A percentile compares a stretch with the other conserved stretches of the same genome.
Conservation (phyloP, 2,888 invertebrate species). For the Macroteleia sp. region DNA sequence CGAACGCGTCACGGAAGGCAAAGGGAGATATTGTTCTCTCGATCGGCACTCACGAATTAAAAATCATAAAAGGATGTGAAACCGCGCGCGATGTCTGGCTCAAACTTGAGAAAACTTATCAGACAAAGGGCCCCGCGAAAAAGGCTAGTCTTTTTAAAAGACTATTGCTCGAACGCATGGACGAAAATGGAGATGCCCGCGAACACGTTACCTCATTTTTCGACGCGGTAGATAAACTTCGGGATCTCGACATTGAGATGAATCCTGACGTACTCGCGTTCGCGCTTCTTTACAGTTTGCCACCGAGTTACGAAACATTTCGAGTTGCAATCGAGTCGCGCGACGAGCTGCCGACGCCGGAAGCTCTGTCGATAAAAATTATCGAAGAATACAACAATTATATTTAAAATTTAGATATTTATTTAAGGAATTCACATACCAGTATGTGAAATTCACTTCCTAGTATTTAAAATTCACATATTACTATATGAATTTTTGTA, state of each 20-base stretch:
- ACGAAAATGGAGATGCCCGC: slow-evolving; percentile 71
- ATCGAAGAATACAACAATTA: background rate
- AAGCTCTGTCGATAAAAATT: slow-evolving; percentile 2
- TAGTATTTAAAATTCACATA: no score
- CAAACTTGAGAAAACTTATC: background rate
- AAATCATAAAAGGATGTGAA: slow-evolving; percentile 5
- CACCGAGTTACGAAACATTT: slow-evolving; percentile 10
- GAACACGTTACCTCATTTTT: slow-evolving; percentile 76
- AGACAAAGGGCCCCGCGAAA: slow-evolving; percentile 78
- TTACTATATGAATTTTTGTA: no score
- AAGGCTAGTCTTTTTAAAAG: slow-evolving; percentile 70
- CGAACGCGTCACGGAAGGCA: slow-evolving; percentile 4
- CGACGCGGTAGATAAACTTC: slow-evolving; percentile 75
- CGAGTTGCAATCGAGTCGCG: slow-evolving; percentile 19
- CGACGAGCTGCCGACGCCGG: slow-evolving; percentile 13
- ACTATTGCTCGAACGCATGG: background rate
- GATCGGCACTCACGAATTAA: background rate
- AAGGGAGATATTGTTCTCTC: background rate
- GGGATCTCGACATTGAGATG: slow-evolving; percentile 73
- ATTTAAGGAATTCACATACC: no score
- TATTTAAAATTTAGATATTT: no score
- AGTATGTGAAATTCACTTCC: no score
- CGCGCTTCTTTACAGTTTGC: slow-evolving; percentile 61
- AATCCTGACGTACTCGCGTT: slow-evolving; percentile 74
- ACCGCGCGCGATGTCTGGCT: slow-evolving; percentile 6